Evolutionary conservation across 2,888 invertebrate species (phyloP).

Genomic region (Daptonema setosum): DNA sequence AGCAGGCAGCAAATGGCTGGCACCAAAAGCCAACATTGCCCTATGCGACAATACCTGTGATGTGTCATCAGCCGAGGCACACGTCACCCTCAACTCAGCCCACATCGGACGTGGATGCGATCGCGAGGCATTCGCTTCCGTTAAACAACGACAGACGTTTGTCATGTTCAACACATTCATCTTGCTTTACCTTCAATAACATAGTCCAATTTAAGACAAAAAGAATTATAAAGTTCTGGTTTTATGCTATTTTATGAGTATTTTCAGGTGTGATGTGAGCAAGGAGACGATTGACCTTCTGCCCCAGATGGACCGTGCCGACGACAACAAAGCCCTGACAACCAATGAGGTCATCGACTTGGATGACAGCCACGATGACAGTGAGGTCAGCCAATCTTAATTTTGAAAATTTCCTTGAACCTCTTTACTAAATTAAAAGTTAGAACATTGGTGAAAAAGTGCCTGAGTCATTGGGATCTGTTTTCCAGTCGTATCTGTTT

Average conservation of each 20-base stretch:
- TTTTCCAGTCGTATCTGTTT: conserved; percentile 64
- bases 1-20: conserved; percentile 53
- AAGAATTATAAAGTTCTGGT: too few relatives aligned
- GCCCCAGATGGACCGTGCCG: conserved; percentile 33
- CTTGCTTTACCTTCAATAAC: background rate
- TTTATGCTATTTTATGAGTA: background rate
- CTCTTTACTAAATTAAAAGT: too few relatives aligned
- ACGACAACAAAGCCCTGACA: conserved; percentile 1
- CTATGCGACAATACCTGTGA: conserved; percentile 26
- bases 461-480: too few relatives aligned
- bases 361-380: too few relatives aligned
- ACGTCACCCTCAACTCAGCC: conserved; percentile 47
- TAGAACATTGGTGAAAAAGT: too few relatives aligned
- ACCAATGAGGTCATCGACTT: background rate
- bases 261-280: conserved; percentile 41
- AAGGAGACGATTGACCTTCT: conserved; percentile 62
- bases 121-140: conserved; percentile 51
- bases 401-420: too few relatives aligned
- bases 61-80: conserved; percentile 31
- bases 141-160: background rate
- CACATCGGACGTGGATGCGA: conserved; percentile 92
- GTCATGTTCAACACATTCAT: background rate
- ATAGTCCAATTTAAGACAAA: too few relatives aligned
- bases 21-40: conserved; percentile 41
- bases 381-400: too few relatives aligned